Evolutionary conservation across 2,113 vertebrate genomes (phyloP).

Genomic region (Urocynchramus pylzowi): DNA sequence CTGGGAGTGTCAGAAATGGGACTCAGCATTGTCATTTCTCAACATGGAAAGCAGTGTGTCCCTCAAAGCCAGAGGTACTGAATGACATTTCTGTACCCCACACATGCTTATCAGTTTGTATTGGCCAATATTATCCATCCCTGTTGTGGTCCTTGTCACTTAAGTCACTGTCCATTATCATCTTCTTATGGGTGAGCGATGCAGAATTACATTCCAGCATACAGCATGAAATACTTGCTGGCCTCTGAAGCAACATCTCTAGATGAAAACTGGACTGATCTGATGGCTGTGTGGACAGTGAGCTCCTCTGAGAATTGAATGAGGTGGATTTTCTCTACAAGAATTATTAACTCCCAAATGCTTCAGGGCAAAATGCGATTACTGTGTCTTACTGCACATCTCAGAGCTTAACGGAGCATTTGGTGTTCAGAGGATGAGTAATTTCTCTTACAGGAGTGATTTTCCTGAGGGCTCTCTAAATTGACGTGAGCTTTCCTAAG

Average conservation of each 20-base stretch:
- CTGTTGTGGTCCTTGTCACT: neutral
- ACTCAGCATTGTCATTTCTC: neutral
- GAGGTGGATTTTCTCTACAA: conserved; percentile 14
- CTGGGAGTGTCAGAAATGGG: neutral
- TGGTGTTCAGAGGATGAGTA: neutral
- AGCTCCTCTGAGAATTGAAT: neutral
- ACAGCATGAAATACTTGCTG: neutral
- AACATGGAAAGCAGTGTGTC: neutral
- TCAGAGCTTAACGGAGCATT: neutral
- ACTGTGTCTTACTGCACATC: neutral
- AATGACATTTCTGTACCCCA: neutral
- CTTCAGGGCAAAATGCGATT: neutral
- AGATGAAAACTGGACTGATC: neutral
- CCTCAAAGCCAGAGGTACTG: neutral
- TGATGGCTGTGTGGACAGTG: neutral
- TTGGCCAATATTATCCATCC: neutral
- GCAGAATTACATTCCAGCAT: neutral
- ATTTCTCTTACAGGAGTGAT: neutral
- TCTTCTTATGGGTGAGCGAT: neutral
- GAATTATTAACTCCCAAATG: neutral
- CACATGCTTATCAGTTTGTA: accelerated
- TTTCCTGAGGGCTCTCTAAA: neutral
- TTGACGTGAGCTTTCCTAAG: neutral
- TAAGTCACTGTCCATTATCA: neutral
- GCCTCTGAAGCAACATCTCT: neutral